These are phyloP conservation scores for Gila robusta DNA, from an alignment of 2,797 vertebrate species.

Conservation along the genomic window DNA sequence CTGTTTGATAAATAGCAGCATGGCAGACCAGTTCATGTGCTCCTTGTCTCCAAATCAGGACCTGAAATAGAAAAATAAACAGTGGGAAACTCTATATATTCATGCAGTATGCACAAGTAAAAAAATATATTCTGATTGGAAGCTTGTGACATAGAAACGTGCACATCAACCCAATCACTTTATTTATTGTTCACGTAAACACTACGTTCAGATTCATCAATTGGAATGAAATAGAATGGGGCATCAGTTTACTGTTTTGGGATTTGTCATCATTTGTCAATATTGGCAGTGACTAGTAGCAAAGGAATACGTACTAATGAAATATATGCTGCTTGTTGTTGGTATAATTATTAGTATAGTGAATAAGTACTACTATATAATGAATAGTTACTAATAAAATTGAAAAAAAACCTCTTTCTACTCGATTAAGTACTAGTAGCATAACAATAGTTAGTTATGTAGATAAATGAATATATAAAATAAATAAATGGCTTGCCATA, in stretches of 20 bases:
- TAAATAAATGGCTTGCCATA: slow-evolving; percentile 16
- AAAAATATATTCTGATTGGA: too few species aligned
- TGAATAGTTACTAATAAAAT: neutral
- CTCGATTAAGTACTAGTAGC: neutral
- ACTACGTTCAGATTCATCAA: too few species aligned
- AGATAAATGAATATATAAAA: too few species aligned
- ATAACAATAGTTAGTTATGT: neutral
- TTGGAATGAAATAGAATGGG: neutral
- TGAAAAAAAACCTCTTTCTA: neutral
- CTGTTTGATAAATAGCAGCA: too few species aligned
- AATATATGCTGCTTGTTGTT: neutral
- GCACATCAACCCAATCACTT: too few species aligned
- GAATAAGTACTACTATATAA: neutral
- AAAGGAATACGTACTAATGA: neutral
- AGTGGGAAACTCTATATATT: too few species aligned
- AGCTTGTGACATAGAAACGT: too few species aligned
- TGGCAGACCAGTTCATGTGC: too few species aligned
- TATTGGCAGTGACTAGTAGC: neutral
- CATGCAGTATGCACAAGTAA: too few species aligned
- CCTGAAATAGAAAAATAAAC: too few species aligned
- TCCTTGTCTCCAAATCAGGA: too few species aligned
- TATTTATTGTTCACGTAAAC: too few species aligned
- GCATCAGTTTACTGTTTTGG: neutral
- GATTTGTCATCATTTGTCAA: neutral
- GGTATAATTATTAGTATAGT: neutral